Conservation (phyloP, 2,888 invertebrate genomes). For the Lasius fuliginosus region DNA sequence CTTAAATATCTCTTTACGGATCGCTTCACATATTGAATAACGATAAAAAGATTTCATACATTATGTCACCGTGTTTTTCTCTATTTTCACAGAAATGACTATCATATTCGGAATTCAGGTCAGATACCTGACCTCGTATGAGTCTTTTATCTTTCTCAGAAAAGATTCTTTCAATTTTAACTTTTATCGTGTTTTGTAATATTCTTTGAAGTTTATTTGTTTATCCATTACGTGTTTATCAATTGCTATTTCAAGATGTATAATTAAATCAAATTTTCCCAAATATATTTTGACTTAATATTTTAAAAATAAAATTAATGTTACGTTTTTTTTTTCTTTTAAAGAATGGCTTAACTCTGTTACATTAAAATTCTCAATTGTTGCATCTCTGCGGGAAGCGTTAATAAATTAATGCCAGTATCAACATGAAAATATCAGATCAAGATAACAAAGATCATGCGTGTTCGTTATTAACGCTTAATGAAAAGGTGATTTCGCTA, state of each 20-base stretch:
- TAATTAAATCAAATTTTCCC: not conserved
- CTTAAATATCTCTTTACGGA: not conserved
- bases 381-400: not conserved
- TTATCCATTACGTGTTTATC: not conserved
- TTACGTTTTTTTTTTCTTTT: not conserved
- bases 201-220: not conserved
- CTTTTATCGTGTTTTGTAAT: not conserved
- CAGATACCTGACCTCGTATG: not conserved
- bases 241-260: not conserved
- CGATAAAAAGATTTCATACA: conserved; percentile 17
- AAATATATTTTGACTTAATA: not conserved
- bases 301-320: not conserved
- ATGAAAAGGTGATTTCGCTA: not conserved
- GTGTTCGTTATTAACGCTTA: not conserved
- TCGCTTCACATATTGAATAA: not conserved
- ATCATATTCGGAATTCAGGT: conserved; percentile 15
- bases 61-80: conserved; percentile 3
- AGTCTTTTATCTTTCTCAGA: not conserved
- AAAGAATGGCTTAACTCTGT: not conserved
- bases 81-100: conserved; percentile 11
- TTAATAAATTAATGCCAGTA: not conserved
- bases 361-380: not conserved
- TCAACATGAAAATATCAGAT: not conserved
- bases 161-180: not conserved
- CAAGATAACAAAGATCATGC: conserved; percentile 1